Conservation (phyloP, 2,113 vertebrate genomes). For the Eclectus roratus region DNA sequence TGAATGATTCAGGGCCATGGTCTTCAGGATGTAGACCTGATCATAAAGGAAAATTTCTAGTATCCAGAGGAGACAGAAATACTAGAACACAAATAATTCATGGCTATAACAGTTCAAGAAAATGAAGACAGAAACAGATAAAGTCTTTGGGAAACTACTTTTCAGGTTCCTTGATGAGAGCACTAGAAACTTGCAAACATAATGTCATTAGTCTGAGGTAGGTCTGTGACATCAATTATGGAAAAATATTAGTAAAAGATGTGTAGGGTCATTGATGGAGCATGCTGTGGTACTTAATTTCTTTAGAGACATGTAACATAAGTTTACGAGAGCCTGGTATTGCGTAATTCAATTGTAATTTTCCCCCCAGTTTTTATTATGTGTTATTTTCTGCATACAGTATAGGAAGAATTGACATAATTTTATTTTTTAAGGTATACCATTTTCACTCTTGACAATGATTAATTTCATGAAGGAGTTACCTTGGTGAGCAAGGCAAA, state of each 20-base stretch:
- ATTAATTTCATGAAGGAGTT: not conserved
- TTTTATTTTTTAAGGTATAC: not conserved
- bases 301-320: not conserved
- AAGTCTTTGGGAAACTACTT: slow-evolving; percentile 22
- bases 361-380: not conserved
- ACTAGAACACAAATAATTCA: not conserved
- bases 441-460: not conserved
- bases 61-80: not conserved
- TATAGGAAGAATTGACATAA: not conserved
- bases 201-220: slow-evolving; percentile 24
- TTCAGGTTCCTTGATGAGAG: slow-evolving; percentile 6
- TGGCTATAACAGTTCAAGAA: not conserved
- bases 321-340: not conserved
- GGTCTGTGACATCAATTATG: slow-evolving; percentile 27
- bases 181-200: slow-evolving; percentile 25
- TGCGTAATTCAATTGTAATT: not conserved
- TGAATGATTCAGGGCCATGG: not conserved
- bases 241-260: slow-evolving; percentile 33
- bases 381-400: not conserved
- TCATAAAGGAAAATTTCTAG: not conserved
- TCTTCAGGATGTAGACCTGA: not conserved
- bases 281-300: slow-evolving; percentile 15
- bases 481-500: not conserved
- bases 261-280: not conserved
- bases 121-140: slow-evolving; percentile 5